These are phyloP conservation scores for Solenopsis fugax DNA, from an alignment of 1,140 invertebrate species.

Conservation along the genomic window DNA sequence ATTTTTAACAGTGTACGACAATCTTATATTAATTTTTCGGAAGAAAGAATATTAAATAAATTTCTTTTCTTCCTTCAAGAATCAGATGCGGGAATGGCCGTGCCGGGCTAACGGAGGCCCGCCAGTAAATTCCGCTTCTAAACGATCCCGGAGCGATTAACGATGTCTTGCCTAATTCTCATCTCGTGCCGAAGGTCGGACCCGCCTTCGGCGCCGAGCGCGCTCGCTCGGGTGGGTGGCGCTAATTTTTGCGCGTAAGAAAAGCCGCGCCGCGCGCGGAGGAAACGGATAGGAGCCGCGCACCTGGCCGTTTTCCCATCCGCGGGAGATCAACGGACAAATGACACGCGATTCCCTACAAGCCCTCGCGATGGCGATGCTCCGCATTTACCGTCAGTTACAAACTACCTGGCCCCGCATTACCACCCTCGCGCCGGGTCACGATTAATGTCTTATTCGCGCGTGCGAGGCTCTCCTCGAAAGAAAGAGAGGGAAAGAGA, in stretches of 20 bases:
- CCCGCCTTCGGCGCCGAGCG: constrained; percentile 77
- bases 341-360: constrained; percentile 85
- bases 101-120: constrained; percentile 43
- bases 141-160: constrained; percentile 74
- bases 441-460: constrained; percentile 85
- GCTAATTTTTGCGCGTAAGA: constrained; percentile 85
- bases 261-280: constrained; percentile 75
- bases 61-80: neutral
- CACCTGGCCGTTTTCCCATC: constrained; percentile 85
- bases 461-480: constrained; percentile 68
- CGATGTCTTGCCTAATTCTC: constrained; percentile 81
- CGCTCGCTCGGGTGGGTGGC: constrained; percentile 66
- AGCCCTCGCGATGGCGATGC: constrained; percentile 67
- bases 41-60: neutral
- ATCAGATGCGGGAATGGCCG: constrained; percentile 51
- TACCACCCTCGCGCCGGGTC: constrained; percentile 70
- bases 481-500: neutral
- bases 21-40: neutral
- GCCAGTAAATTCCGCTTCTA: constrained; percentile 63
- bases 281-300: constrained; percentile 59
- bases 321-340: constrained; percentile 86
- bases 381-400: constrained; percentile 77
- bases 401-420: constrained; percentile 78
- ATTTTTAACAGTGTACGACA: too few species aligned
- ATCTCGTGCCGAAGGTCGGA: constrained; percentile 75